Evolutionary conservation across 2,888 invertebrate genomes (phyloP).

Genomic region (Drosophila kokeensis): DNA sequence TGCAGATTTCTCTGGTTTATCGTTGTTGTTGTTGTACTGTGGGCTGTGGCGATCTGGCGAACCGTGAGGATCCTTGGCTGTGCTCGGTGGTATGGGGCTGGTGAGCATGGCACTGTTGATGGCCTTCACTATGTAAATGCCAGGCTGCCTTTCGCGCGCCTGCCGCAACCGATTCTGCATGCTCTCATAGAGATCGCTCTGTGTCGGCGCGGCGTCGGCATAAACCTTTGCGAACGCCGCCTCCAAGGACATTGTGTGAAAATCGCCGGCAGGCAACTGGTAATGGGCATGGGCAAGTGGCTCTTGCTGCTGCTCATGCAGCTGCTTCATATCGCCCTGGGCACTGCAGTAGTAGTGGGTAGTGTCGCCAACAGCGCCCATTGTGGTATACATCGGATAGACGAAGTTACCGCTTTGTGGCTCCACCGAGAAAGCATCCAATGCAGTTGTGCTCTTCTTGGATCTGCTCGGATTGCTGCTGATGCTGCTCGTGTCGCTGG

Average conservation of each 20-base stretch:
- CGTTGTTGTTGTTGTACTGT: conserved; percentile 10
- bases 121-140: conserved; percentile 81
- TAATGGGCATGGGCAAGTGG: neutral
- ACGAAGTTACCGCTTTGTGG: neutral
- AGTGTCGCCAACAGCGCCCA: neutral
- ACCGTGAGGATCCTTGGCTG: neutral
- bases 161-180: conserved; percentile 74
- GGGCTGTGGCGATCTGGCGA: conserved; percentile 1
- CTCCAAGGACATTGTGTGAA: conserved; percentile 31
- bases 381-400: neutral
- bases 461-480: conserved; percentile 20
- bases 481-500: conserved; percentile 22
- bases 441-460: conserved; percentile 9
- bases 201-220: conserved; percentile 61
- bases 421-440: neutral
- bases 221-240: conserved; percentile 65
- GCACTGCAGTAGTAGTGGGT: conserved; percentile 21
- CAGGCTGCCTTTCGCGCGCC: conserved; percentile 80
- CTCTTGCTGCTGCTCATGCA: neutral
- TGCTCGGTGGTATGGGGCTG: neutral
- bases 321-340: neutral
- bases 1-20: neutral
- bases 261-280: neutral
- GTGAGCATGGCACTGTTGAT: conserved; percentile 38
- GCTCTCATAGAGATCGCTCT: conserved; percentile 40